Evolutionary conservation across 1,140 invertebrate genomes (phyloP), one percentile per base, ranked within the genome.

Genomic region (Mamestra configurata): DNA sequence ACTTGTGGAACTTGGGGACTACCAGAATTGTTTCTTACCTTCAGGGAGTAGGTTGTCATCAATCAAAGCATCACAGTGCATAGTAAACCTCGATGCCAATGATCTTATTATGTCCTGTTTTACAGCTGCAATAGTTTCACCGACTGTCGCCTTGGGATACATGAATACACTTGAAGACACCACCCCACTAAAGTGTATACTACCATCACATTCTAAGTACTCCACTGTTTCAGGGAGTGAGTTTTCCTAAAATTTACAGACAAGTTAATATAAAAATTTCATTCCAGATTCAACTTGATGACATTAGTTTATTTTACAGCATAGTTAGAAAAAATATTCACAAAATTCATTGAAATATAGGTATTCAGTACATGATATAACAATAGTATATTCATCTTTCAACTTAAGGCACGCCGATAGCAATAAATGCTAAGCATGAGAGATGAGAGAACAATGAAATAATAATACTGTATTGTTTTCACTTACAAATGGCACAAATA

Each of bases 21-120:
- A n/a, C n/a, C n/a, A n/a, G 24, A 0, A 13, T 40, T n/a, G 18
- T 43, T 11, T 59, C 55, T 79, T 18, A 96, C 96, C 96, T 96
- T 97, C 96, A 24, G 96, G 96, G 81, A 96, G 95, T 83, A 96
- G 95, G 88, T 96, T 96, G 85, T 98, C 97, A 92, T 98, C 97
- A 86, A 98, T 97, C 49, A 98, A 94, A 81, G 97, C 97, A 94
- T 98, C 97, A 96, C 97, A 98, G 85, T 98, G 97, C 96, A 98
- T 97, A 85, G 98, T 97, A 87, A 98, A 96, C 83, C 98, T 95
- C 35, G 97, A 96, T 1, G 97, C 96, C 59, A 98, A 93, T 78
- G 97, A 98, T 80, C 98, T 94, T 64, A 98, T 95, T 66, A 98
- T 96, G 90, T 98, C 98, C 90, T 97, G 96, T 87, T 97, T 97